Percentiles rank a stretch among this genome's conserved stretches.
These are phyloP conservation scores for Drosophila kuntzei DNA, from an alignment of 2,888 invertebrate genomes.

Conservation along the genomic window DNA sequence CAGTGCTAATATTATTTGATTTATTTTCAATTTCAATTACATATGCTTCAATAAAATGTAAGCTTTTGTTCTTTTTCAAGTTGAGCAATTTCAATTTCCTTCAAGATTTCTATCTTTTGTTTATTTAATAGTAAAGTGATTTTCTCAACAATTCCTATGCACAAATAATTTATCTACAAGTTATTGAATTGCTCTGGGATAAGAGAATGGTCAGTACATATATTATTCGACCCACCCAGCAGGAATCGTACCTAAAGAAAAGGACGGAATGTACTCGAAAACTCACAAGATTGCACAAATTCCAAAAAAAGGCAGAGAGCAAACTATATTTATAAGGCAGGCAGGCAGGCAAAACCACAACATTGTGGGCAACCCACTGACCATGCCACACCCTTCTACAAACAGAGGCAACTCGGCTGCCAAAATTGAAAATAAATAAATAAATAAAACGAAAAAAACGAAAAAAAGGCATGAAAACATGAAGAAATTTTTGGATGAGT, in stretches of 20 bases:
- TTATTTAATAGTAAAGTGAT: conserved; percentile 14
- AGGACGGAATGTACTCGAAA: not conserved
- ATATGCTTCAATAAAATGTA: not conserved
- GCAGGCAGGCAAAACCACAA: conserved; percentile 37
- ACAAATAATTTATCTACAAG: conserved; percentile 19
- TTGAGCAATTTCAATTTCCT: conserved; percentile 15
- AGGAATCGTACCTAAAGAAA: not conserved
- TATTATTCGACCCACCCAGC: not conserved
- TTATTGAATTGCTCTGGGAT: not conserved
- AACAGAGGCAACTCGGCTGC: conserved; percentile 17
- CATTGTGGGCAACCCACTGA: conserved; percentile 34
- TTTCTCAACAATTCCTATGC: not conserved
- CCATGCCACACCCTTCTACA: conserved; percentile 2
- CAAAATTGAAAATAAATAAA: conserved; percentile 10
- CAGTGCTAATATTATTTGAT: not conserved
- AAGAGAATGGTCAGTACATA: not conserved
- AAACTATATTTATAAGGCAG: conserved; percentile 10
- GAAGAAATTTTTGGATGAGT: conserved; percentile 26
- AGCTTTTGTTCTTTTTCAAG: not conserved
- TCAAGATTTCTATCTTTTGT: conserved; percentile 7
- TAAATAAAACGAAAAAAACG: not conserved
- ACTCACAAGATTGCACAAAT: conserved; percentile 23
- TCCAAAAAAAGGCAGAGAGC: conserved; percentile 5
- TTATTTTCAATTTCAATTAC: not conserved
- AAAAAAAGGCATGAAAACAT: conserved; percentile 7